Percentiles rank a stretch among this genome's conserved stretches.
phyloP scores from a whole-genome alignment of 1,140 invertebrate species.

The Scaptodrosophila lebanonensis region DNA sequence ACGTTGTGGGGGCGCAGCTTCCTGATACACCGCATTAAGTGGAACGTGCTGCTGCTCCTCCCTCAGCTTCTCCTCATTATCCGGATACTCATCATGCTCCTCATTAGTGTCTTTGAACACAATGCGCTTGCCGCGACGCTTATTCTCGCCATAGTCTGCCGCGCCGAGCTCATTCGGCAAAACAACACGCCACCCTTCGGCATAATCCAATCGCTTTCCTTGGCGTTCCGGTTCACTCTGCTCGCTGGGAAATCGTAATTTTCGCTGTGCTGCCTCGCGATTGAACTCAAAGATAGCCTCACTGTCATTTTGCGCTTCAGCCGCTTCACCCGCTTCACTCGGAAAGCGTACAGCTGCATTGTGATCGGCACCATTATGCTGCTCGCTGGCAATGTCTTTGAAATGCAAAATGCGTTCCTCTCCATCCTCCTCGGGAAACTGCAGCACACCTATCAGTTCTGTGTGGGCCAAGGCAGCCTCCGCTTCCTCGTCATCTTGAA shows the following conservation, averaged over 20 bases:
- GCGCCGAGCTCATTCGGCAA: conserved; percentile 40
- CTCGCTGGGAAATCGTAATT: conserved; percentile 62
- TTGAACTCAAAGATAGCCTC: conserved; percentile 57
- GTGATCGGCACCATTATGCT: conserved; percentile 2
- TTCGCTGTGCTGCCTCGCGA: conserved; percentile 52
- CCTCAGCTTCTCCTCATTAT: neutral
- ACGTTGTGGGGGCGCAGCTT: conserved; percentile 53
- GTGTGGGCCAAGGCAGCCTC: conserved; percentile 54
- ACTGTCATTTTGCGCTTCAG: conserved; percentile 29
- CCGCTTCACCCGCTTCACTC: conserved; percentile 42
- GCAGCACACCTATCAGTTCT: conserved; percentile 57
- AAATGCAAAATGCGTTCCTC: conserved; percentile 52
- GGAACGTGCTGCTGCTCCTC: conserved; percentile 9
- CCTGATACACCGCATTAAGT: conserved; percentile 49
- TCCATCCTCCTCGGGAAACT: conserved; percentile 46
- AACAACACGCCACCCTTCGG: conserved; percentile 46
- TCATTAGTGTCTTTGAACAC: conserved; percentile 57
- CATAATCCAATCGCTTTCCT: conserved; percentile 25
- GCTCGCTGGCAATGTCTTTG: conserved; percentile 48
- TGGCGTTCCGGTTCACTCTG: conserved; percentile 9
- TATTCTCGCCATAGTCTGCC: conserved; percentile 33
- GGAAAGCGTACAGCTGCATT: conserved; percentile 53
- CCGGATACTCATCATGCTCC: conserved; percentile 27
- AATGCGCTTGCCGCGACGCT: conserved; percentile 53
- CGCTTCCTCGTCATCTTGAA: conserved; percentile 54